Evolutionary conservation across 2,113 vertebrate genomes (phyloP), one percentile per base, ranked within the genome.

Genomic region (Pelobates fuscus): DNA sequence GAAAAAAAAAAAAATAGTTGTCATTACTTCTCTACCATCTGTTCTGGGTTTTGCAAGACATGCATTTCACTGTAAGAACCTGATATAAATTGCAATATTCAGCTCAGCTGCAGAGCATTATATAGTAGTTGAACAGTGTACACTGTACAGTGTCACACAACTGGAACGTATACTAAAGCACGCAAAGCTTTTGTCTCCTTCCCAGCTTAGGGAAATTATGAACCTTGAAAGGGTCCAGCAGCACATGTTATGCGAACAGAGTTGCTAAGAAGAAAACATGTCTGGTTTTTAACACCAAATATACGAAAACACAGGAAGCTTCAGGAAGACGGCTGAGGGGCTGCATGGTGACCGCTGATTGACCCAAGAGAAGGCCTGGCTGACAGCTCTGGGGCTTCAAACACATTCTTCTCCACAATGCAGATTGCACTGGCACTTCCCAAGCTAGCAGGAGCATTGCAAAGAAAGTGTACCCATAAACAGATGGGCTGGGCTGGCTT

Each of bases 291-390:
- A 79, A 78, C 68, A 75, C 61, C 79, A 44, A 80, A 82, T 75
- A 73, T 55, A 65, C 83, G 52, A 67, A 82, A 25, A 82, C 82
- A 69, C 73, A 41, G 54, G 80, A 70, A 67, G 67, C 81, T 82
- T 72, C 37, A 62, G n/a, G n/a, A n/a, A n/a, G n/a, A n/a, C n/a
- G n/a, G n/a, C n/a, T n/a, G n/a, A n/a, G n/a, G 79, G 83, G 82
- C 84, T 86, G 88, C 81, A 87, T 89, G 90, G 86, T 93, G 92
- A 93, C 91, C 91, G 86, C 83, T 74, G 41, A 82, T 80, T 93
- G 91, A 93, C 92, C 92, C 84, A 84, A n/a, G 74, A 77, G 78
- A 85, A 81, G 84, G 84, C 86, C 77, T 44, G 83, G 76, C 89
- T 85, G 91, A 90, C 88, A 88, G 83, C 86, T 21, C 46, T 81